Evolutionary conservation across 2,113 vertebrate species (phyloP).

Genomic region (Varanus komodoensis): DNA sequence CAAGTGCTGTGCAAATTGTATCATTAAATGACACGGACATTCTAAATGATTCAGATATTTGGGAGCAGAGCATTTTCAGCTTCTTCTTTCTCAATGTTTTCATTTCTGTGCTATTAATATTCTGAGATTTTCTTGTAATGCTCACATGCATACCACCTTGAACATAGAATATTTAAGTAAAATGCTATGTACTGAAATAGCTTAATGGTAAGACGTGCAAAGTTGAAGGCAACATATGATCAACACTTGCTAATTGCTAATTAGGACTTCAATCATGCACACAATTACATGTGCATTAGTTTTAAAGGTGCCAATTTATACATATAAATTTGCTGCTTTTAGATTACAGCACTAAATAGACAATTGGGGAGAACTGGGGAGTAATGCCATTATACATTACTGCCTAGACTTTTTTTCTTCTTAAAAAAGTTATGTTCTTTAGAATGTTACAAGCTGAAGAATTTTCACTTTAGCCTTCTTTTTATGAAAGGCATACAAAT

Average conservation of each 20-base stretch:
- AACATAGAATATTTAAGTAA: background rate
- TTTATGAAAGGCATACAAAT: background rate
- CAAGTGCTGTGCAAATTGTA: background rate
- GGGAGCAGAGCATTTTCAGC: background rate
- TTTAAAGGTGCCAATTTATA: slow-evolving; percentile 54
- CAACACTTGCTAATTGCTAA: slow-evolving; percentile 57
- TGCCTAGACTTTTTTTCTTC: background rate
- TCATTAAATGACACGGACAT: background rate
- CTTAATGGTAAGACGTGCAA: slow-evolving; percentile 16
- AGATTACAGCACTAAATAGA: slow-evolving; percentile 73
- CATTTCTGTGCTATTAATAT: background rate
- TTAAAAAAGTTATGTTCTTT: background rate
- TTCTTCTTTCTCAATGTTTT: background rate
- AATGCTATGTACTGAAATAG: slow-evolving; percentile 30
- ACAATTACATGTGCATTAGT: background rate
- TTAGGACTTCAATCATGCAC: slow-evolving; percentile 44
- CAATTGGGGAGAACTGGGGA: slow-evolving; percentile 1
- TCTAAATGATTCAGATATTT: background rate
- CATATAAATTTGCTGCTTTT: slow-evolving; percentile 69
- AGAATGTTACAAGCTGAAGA: background rate
- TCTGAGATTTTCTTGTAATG: too few relatives aligned
- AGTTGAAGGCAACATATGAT: slow-evolving; percentile 35
- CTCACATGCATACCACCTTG: background rate
- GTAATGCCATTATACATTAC: background rate
- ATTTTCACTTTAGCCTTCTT: background rate